Evolutionary conservation across 2,797 vertebrate species (phyloP), one percentile per base, ranked within the genome.

Genomic region (Rhinophrynus dorsalis): DNA sequence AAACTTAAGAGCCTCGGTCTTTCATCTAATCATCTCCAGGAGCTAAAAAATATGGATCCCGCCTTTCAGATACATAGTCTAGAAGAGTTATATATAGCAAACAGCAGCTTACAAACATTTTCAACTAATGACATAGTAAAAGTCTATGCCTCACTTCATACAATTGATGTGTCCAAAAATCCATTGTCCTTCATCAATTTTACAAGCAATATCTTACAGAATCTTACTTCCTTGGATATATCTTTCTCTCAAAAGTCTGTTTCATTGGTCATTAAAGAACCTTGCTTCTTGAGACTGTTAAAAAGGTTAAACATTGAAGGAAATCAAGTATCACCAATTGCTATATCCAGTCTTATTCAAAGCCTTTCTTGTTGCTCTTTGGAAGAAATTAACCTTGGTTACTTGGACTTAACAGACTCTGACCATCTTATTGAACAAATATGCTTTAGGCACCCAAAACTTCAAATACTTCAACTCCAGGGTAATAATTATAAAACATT

Each of bases 381-480:
- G 52, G 73, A 38, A 1, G 10, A 60, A 50, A 79, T 90, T 38
- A 80, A 65, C 52, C 72, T 92, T 66, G 75, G 83, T 23, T 8
- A 52, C 13, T 84, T 89, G 73, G 78, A 74, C 30, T 18, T 59
- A 30, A 3, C 9, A 0, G 56, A 70, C 23, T 62, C 82, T 1
- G 24, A 50, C 15, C 33, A 24, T 6, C 57, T 91, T 9, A 76
- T 88, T 37, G 80, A 79, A 15, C 21, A 85, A 3, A 77, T 84
- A 65, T 93, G 91, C 73, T 59, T 75, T 37, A 80, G 71, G 13
- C 78, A 91, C 61, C 84, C 84, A 50, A 78, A 83, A 0, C 7
- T 86, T 58, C 82, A 65, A 29, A 42, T 6, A 2, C 74, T 92
- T 50, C 67, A 82, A 20, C 78, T 90, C 38, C 52, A 24, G 35